Evolutionary conservation across 2,888 invertebrate genomes (phyloP), one percentile per base, ranked within the genome.

Genomic region (Epiblema foenella): DNA sequence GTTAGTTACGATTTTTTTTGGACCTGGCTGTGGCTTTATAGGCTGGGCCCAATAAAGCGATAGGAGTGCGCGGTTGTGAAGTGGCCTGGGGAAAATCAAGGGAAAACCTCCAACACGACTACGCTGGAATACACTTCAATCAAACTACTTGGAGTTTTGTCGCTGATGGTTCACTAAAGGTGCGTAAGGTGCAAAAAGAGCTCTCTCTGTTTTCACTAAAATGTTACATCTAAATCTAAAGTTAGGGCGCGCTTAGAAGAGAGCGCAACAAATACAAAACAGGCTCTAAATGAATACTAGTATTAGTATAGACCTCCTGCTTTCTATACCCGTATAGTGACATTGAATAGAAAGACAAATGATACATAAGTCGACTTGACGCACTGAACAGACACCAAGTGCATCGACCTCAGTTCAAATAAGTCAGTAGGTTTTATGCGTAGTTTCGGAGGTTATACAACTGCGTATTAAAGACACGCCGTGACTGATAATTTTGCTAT

Each of bases 381-480:
- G 24, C 54, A 12, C 20, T 42, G 20, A 52, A 20, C 54, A 20
- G 20, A 20, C 52, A 5, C 12, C 11, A 20, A 24, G 54, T 20
- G 18, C 54, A 20, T 54, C 54, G 54, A 54, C 54, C 54, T 12
- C 20, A 18, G 54, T 46, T 46, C 46, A 24, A 54, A 54, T 20
- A 20, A 54, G 12, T 54, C 20, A 54, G 24, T 20, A 46, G 46
- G 46, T 46, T 46, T 46, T n/a, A 4, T n/a, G n/a, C n/a, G 46
- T n/a, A 15, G 15, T 15, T 42, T 15, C n/a, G 7, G 46, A 12
- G 46, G n/a, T 1, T 46, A n/a, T n/a, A 46, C 46, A n/a, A n/a
- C 46, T 46, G 7, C 15, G n/a, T 46, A 46, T 46, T 46, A n/a
- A 46, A 46, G 2, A 46, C 42, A n/a, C 7, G 12, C n/a, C 42